These are phyloP conservation scores for Nomada fabriciana DNA, from an alignment of 2,888 invertebrate genomes.

Conservation along the genomic window DNA sequence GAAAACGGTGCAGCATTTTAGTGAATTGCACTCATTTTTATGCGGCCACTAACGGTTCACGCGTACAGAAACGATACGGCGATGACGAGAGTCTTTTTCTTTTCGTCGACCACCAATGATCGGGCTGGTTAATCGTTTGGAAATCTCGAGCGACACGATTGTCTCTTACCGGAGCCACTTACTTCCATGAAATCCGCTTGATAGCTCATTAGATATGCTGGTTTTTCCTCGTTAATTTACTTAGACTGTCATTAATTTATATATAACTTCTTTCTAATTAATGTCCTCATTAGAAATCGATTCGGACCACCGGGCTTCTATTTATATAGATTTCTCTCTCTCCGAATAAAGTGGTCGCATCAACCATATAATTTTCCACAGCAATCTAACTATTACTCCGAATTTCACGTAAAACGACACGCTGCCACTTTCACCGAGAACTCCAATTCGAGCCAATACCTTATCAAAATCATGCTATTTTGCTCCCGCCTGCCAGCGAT, in stretches of 20 bases:
- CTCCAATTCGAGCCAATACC: background rate
- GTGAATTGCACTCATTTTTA: constrained; percentile 6
- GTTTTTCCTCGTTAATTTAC: constrained; percentile 6
- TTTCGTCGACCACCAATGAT: constrained; percentile 15
- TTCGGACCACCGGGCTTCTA: background rate
- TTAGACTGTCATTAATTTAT: background rate
- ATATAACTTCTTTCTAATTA: background rate
- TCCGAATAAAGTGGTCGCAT: background rate
- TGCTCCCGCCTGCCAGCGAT: background rate
- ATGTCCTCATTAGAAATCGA: constrained; percentile 32
- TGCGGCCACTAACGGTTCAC: constrained; percentile 37
- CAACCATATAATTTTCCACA: background rate
- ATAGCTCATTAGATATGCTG: constrained; percentile 38
- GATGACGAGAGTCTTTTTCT: background rate
- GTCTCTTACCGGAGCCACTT: constrained; percentile 8
- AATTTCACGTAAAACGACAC: background rate
- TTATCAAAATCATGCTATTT: background rate
- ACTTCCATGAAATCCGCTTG: constrained; percentile 43
- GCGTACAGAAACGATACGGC: background rate
- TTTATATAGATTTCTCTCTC: background rate
- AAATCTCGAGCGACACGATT: constrained; percentile 10
- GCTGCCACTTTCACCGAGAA: constrained; percentile 34
- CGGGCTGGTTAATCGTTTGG: constrained; percentile 25
- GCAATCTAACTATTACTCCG: background rate
- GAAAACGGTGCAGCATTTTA: constrained; percentile 26